Evolutionary conservation across 2,888 invertebrate genomes (phyloP).

Genomic region (Cataglyphis altisquamis): DNA sequence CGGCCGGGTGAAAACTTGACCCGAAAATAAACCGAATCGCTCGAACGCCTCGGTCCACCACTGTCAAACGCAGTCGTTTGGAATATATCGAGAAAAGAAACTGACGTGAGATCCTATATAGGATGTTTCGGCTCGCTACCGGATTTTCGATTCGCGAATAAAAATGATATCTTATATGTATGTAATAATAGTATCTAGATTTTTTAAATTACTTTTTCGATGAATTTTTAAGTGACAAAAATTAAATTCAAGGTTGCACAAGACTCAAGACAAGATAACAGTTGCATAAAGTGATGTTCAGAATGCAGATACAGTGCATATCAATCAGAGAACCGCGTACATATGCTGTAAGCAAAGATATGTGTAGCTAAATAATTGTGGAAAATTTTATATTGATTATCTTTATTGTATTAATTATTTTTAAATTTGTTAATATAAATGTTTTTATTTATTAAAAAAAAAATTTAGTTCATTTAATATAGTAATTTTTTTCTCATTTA

Average conservation of each 20-base stretch:
- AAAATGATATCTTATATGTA: neutral
- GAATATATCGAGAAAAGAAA: constrained; percentile 69
- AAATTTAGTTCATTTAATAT: no score
- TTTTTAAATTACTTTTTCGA: neutral
- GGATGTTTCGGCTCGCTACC: neutral
- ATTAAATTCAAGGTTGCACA: neutral
- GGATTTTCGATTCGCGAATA: neutral
- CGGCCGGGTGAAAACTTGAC: constrained; percentile 82
- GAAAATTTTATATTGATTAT: no score
- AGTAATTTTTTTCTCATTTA: no score
- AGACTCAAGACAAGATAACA: no score
- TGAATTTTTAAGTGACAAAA: neutral
- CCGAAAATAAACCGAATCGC: constrained; percentile 83
- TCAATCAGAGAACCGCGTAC: no score
- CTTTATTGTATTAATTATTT: no score
- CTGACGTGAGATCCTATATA: neutral
- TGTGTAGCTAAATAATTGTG: no score
- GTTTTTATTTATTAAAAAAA: no score
- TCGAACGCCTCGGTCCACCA: constrained; percentile 74
- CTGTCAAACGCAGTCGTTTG: constrained; percentile 80
- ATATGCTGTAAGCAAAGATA: no score
- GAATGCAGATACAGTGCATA: no score
- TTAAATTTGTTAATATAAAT: no score
- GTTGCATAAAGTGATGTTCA: no score
- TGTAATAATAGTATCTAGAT: neutral